Evolutionary conservation across 2,888 invertebrate species (phyloP), one percentile per base, ranked within the genome.

Genomic region (Drosophila stalkeri): DNA sequence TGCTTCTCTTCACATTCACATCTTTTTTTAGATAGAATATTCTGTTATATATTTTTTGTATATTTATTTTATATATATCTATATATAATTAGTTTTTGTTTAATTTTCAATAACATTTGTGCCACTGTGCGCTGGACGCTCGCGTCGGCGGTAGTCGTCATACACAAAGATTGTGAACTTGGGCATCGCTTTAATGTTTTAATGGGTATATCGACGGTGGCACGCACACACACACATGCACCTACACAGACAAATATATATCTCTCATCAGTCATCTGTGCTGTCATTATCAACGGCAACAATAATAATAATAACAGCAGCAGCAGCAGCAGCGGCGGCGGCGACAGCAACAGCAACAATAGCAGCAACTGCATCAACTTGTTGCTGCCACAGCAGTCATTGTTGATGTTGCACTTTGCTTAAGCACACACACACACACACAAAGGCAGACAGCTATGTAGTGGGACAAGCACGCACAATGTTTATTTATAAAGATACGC

Each of bases 201-300:
- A 70, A 72, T 80, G 81, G 65, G 81, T 71, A 67, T 82, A 80
- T 80, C 61, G 66, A 49, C 59, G 66, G 62, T 75, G 63, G 55
- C 55, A 67, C 66, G 51, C 35, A 27, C 35, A 46, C 41, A n/a
- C 37, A n/a, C 33, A 60, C 43, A 20, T 39, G 23, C 47, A 62
- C n/a, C 18, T 14, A 57, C 39, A 62, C 18, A 52, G 7, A 39
- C 4, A 41, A 14, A 31, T n/a, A 23, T 31, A 61, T 57, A 64
- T 52, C 72, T 55, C 79, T 62, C 73, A 88, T 83, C 86, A 85
- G 73, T 83, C 85, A 81, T 68, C 71, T 65, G 64, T 81, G 85
- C 81, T 89, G 83, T 87, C 90, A 87, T 81, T 81, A 87, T 84
- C 82, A 84, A 81, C 89, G 63, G 71, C 85, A 66, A 54, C 82